These are phyloP conservation scores for Tursiops truncatus DNA, from an alignment of 2,113 vertebrate species.

Conservation along the genomic window DNA sequence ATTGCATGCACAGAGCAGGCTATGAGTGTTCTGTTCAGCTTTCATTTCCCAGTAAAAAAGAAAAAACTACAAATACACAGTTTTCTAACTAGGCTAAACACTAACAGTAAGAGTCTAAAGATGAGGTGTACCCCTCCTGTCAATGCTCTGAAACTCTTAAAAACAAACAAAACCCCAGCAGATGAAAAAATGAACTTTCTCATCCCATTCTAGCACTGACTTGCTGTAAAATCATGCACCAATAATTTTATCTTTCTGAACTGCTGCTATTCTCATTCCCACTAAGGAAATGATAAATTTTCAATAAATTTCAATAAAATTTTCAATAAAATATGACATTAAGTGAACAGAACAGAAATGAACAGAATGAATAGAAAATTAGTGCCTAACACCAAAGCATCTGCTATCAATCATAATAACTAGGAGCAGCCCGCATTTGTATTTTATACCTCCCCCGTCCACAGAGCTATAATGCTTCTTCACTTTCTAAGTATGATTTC, in stretches of 20 bases:
- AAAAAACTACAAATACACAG: conserved; percentile 10
- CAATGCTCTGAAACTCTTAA: conserved; percentile 30
- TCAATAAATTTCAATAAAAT: neutral
- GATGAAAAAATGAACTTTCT: neutral
- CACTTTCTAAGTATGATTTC: conserved; percentile 8
- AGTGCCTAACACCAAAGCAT: neutral
- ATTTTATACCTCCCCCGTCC: neutral
- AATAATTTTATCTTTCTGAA: conserved; percentile 35
- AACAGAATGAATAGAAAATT: neutral
- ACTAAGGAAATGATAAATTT: conserved; percentile 42
- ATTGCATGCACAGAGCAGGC: neutral
- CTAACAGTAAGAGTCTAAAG: neutral
- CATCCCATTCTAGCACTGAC: neutral
- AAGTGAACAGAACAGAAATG: neutral
- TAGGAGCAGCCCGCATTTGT: neutral
- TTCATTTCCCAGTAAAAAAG: conserved; percentile 6
- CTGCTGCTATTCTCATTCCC: neutral
- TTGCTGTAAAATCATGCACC: neutral
- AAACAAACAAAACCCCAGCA: conserved; percentile 44
- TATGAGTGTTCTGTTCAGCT: neutral
- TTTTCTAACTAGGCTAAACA: neutral
- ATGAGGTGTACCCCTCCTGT: neutral
- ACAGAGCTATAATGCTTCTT: neutral
- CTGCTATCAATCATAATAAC: neutral
- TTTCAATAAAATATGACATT: conserved; percentile 12